A percentile compares a stretch with the other conserved stretches of the same genome.
phyloP scores from a whole-genome alignment of 1,140 invertebrate species.

The Pseudoatta argentina region DNA sequence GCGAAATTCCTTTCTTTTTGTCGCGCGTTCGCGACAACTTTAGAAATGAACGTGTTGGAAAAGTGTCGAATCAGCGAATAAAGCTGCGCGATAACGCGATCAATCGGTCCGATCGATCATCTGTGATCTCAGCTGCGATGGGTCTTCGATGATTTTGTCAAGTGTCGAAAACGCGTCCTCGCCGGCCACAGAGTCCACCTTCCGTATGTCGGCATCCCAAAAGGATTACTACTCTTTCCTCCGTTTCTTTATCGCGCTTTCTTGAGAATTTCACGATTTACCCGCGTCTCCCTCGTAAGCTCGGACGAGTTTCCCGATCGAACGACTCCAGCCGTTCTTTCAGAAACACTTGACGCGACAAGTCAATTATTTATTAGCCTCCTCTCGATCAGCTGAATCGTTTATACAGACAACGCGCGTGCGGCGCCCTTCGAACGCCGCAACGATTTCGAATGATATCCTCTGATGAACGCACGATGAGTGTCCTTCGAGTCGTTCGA shows the following conservation, averaged over 20 bases:
- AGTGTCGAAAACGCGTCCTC: conserved; percentile 71
- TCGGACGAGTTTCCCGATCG: not conserved
- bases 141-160: conserved; percentile 25
- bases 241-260: not conserved
- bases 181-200: conserved; percentile 67
- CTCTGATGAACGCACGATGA: not conserved
- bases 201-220: conserved; percentile 70
- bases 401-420: not conserved
- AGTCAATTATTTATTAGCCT: not conserved
- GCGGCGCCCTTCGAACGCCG: not conserved
- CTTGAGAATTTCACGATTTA: not conserved
- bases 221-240: not conserved
- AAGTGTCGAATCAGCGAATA: not conserved
- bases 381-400: conserved; percentile 6
- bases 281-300: not conserved
- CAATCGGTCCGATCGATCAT: conserved; percentile 59
- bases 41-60: not conserved
- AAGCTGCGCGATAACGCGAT: conserved; percentile 28
- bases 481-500: not conserved
- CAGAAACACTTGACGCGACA: not conserved
- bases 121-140: conserved; percentile 52
- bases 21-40: not conserved
- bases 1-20: not conserved
- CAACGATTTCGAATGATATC: conserved; percentile 13
- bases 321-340: not conserved